Evolutionary conservation across 2,113 vertebrate genomes (phyloP), one percentile per base, ranked within the genome.

Genomic region (Emydura subglobosa): DNA sequence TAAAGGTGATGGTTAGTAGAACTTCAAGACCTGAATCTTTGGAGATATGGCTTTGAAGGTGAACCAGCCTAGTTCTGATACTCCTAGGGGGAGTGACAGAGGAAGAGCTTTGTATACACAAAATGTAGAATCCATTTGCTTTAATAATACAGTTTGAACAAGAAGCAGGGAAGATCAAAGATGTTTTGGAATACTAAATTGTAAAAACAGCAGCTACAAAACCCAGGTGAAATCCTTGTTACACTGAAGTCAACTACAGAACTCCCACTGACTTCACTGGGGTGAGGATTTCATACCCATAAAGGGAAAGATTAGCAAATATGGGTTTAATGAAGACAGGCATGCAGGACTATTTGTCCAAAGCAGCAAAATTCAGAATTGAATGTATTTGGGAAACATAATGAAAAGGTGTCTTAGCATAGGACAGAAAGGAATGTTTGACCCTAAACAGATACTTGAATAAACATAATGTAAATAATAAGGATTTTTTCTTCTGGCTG

Each of bases 271-370:
- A 82, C n/a, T 72, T 85, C 34, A 79, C 85, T 5, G 79, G n/a
- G 19, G 3, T 11, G 2, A 59, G 4, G 7, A 57, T 34, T 49
- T 78, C 49, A 50, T 10, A 1, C 3, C 1, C 22, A 12, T 50
- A 54, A 44, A 9, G 19, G 17, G 84, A 81, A 5, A 6, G 50
- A 65, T 65, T n/a, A 78, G 12, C 39, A 87, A 92, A 85, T 44
- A 65, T 2, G 51, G 6, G 6, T 42, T 79, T 49, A 65, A 17
- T 87, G 29, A 90, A 79, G 74, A 65, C 5, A 16, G 2, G 5
- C 34, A 87, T 74, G 2, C 1, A 2, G 25, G 87, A 76, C 4
- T 65, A 5, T 65, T 55, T 61, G 79, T 31, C 24, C 25, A 54
- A 86, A 88, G 59, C 39, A 59, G 31, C 82, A 88, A 54, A 59